These are phyloP conservation scores for Potamilus streckersoni DNA, from an alignment of 1,140 invertebrate species.

Conservation along the genomic window DNA sequence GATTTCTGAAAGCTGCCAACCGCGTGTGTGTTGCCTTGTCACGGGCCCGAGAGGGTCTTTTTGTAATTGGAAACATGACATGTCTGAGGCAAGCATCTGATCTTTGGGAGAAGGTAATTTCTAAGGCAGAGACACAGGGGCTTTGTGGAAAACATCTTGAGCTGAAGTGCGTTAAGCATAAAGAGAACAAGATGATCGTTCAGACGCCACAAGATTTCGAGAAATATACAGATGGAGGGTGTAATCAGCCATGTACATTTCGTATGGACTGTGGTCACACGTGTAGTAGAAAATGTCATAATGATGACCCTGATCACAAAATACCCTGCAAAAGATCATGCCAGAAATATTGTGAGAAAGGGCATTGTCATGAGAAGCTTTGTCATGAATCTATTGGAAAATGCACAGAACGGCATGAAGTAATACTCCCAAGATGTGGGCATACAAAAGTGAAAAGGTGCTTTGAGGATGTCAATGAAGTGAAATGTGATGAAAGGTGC, in stretches of 20 bases:
- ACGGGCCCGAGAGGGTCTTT: slow-evolving; percentile 79
- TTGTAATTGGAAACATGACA: slow-evolving; percentile 76
- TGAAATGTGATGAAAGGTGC: slow-evolving; percentile 27
- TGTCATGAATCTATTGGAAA: slow-evolving; percentile 27
- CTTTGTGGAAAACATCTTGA: slow-evolving; percentile 14
- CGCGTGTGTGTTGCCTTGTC: slow-evolving; percentile 85
- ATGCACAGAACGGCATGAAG: slow-evolving; percentile 17
- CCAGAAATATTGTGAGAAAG: slow-evolving; percentile 30
- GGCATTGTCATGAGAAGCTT: slow-evolving; percentile 31
- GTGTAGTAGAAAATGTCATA: slow-evolving; percentile 41
- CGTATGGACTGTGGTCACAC: slow-evolving; percentile 46
- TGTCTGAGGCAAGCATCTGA: slow-evolving; percentile 65
- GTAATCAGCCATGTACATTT: slow-evolving; percentile 41
- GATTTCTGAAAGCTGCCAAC: slow-evolving; percentile 81
- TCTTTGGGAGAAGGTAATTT: slow-evolving; percentile 62
- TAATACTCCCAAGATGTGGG: slow-evolving; percentile 25
- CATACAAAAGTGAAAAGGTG: slow-evolving; percentile 31
- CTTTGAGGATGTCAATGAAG: slow-evolving; percentile 8
- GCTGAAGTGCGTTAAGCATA: slow-evolving; percentile 40
- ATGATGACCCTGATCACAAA: slow-evolving; percentile 26
- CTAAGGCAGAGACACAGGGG: slow-evolving; percentile 12
- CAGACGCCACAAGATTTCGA: slow-evolving; percentile 50
- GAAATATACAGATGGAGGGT: slow-evolving; percentile 53
- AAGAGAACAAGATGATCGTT: slow-evolving; percentile 30
- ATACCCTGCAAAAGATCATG: slow-evolving; percentile 35